Base-by-base conservation (phyloP, 2,888 invertebrate species). In the Seira sanloemensis region DNA sequence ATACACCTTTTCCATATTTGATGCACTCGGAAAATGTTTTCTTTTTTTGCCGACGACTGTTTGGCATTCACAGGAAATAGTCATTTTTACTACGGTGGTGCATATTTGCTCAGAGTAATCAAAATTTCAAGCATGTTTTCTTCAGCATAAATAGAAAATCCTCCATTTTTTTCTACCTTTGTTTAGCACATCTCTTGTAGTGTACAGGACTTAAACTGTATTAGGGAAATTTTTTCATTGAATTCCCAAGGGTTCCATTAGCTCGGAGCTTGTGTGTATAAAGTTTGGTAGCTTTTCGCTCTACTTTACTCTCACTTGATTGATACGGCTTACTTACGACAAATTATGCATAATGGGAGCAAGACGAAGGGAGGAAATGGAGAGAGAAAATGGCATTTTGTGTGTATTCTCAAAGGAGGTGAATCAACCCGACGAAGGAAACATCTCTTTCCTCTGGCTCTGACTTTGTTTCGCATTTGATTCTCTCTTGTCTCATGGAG, bases 291-390 rank as follows among this genome's bases (percentile, higher is more conserved):
- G 62, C 79, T 26, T 73, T 66, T 66, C 27, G 67, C 54, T 73
- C 24, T 67, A 73, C 71, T 73, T 65, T 79, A 73, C 16, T 77
- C 58, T 69, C 26, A 65, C 24, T 80, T 80, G 80, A 80, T 80
- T 80, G 80, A 80, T 80, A 80, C 58, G 37, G 75, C 74, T 62
- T 73, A 75, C 74, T 80, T 75, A 74, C 68, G 50, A 75, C 74
- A 80, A 80, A 80, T 80, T 75, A 80, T 74, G 80, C 69, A 80
- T 74, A 80, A 73, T 78, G 66, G 72, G 66, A 66, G 77, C 25
- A 77, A 25, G 37, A 76, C n/a, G 67, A 46, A 66, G 67, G 77
- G 12, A 67, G 58, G 12, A 58, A 66, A 66, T 23, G 23, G 66
- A 23, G 66, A 23, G n/a, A n/a, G n/a, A n/a, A n/a, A n/a, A 19